Evolutionary conservation across 1,140 invertebrate genomes (phyloP), one percentile per base, ranked within the genome.

Genomic region (Musca domestica): DNA sequence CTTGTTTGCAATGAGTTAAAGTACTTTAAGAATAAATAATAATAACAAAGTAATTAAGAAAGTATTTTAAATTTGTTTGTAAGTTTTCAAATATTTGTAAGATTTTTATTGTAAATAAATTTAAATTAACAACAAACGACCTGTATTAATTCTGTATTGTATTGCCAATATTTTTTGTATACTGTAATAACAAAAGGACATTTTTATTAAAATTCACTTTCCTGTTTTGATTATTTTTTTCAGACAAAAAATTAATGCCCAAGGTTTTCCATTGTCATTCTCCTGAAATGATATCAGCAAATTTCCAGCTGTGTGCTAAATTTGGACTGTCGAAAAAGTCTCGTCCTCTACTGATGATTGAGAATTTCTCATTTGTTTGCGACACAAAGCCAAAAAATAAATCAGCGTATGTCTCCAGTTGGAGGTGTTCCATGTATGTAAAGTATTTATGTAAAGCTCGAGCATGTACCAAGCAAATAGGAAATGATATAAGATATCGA

Each of bases 371-470:
- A 19, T 67, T 67, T 49, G 47, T 67, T 17, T 61, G 41, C 19
- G 52, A 61, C 25, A 61, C 52, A 17, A 64, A 64, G 22, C 54
- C 66, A 2, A 58, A 61, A 17, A 47, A 48, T 12, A 49, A 49
- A 67, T 34, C 15, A 7, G 54, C n/a, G 7, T 58, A 48, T 61
- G 66, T 48, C 2, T 46, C 52, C n/a, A 65, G 49, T 66, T 82
- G 80, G 80, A 67, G 80, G 0, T 82, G 80, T 61, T 77, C 78
- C 0, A 72, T 77, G 20, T 82, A 82, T 58, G 80, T 82, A 14
- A 81, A 80, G 66, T 77, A 76, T 66, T 72, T 73, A 17, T 82
- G 80, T 70, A 70, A 80, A 0, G 79, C 80, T 2, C 52, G 64
- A n/a, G 52, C 54, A 0, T 30, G 27, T 41, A 70, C 69, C 4